phyloP scores from a whole-genome alignment of 2,888 invertebrate genomes.

The Amphipoea oculea region DNA sequence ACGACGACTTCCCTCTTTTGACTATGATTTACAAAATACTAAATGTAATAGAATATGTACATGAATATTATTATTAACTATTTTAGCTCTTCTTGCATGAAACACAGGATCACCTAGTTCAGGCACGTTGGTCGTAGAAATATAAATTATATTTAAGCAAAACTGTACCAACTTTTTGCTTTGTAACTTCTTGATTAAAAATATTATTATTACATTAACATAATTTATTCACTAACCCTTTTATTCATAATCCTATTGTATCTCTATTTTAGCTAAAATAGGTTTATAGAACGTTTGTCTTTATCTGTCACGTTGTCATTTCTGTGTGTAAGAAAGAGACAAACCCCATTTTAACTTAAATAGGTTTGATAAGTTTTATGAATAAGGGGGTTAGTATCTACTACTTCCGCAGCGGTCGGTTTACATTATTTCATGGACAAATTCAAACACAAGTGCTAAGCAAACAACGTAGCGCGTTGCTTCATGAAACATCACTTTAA shows the following conservation, averaged over 20 bases:
- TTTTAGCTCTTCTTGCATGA: too few relatives aligned
- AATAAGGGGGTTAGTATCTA: too few relatives aligned
- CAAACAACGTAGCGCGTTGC: slow-evolving; percentile 53
- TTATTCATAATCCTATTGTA: too few relatives aligned
- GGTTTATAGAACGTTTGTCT: too few relatives aligned
- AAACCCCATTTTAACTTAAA: too few relatives aligned
- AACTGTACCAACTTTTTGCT: neutral
- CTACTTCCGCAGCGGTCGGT: slow-evolving; percentile 15
- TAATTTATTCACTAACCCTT: slow-evolving; percentile 21
- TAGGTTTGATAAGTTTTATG: too few relatives aligned
- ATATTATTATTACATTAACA: neutral
- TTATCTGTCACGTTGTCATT: too few relatives aligned
- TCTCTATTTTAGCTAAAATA: too few relatives aligned
- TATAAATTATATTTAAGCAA: neutral
- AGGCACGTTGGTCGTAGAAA: neutral
- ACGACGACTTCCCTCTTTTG: neutral
- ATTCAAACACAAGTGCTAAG: slow-evolving; percentile 42
- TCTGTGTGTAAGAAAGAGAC: too few relatives aligned
- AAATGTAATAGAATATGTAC: neutral
- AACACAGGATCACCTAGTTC: too few relatives aligned
- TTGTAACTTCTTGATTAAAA: neutral
- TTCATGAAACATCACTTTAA: slow-evolving; percentile 54
- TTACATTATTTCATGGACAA: slow-evolving; percentile 42
- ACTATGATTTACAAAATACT: neutral
- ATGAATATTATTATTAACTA: slow-evolving; percentile 1